Base-by-base conservation (phyloP, 2,113 vertebrate species). In the Lipophrys pholis region DNA sequence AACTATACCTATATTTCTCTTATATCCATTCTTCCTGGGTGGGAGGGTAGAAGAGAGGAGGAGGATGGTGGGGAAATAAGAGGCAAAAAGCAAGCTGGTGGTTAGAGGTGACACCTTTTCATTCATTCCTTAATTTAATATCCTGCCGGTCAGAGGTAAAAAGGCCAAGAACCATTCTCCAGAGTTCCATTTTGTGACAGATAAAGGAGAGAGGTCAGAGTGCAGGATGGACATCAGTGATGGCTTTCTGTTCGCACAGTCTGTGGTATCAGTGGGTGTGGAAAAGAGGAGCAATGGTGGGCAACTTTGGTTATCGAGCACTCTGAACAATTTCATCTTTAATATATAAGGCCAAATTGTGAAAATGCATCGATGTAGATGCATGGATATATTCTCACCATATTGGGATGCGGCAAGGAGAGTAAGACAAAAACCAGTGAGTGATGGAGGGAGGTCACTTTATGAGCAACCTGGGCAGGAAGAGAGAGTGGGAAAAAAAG, bases 21-120 rank as follows among this genome's bases (percentile, higher is more conserved):
- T 58, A 38, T 36, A 56, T 64, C 68, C 81, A 46, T 61, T 16
- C 42, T 76, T 69, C 48, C 62, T 80, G 67, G 46, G 75, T 80
- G 65, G 69, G 60, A 78, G 45, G 70, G 52, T 76, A 46, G 6
- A 80, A 30, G 35, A 79, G 69, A 79, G 43, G 75, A 84, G 49
- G 16, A 45, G 66, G 61, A 65, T 48, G 76, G 56, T 56, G 69
- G 51, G 76, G 56, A 50, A 42, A 40, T 48, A 59, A 63, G 15
- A 63, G 35, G 30, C 30, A 68, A 51, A 51, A 61, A 70, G 39
- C 14, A 11, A 30, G 16, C 38, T 67, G 21, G 35, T 21, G 5
- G 36, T 58, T n/a, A 15, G 45, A 54, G 10, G 35, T 63, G 36
- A 50, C 21, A 55, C 10, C 16, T 6, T 10, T 4, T 5, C 6